Base-by-base conservation (phyloP, 2,797 vertebrate genomes). In the Pantherophis vulpinus region DNA sequence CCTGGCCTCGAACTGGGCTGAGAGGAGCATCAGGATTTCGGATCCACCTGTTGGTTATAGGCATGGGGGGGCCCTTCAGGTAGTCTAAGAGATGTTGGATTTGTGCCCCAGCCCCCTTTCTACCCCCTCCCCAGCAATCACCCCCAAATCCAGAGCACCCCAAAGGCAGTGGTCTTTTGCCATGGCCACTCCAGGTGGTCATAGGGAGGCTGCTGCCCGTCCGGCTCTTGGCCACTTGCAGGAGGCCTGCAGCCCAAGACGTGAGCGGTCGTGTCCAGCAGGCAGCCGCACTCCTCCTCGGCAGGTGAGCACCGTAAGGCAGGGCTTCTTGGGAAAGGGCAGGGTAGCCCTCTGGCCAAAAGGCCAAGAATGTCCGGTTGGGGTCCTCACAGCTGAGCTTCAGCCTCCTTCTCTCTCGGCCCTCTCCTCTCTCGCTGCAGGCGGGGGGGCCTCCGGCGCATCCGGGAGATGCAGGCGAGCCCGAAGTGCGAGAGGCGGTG, bases 391-490 rank as follows among this genome's bases (percentile, higher is more conserved):
- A 25, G 47, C 66, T 63, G 58, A 2, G 56, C 79, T n/a, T 61
- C 90, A 0, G 37, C 54, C 23, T 27, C 86, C 1, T 4, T 12
- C 42, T 42, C 93, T 5, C 86, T 91, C 1, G 27, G 51, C 9
- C 42, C 42, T 58, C 1, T 70, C 86, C n/a, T 51, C 13, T 25
- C 29, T 10, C 13, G 92, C 86, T 3, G 63, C 23, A 1, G 42
- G 14, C 4, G 89, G 0, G 6, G 55, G 12, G 93, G 47, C 11
- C 90, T 55, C 47, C 27, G 87, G 25, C 70, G 66, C 87, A 97
- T 74, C 56, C 95, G 37, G 54, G 93, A 90, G 51, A 94, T 0
- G 70, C 93, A 89, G 2, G 97, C 66, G 0, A 95, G 90, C 27
- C 91, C 92, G 18, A 94, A 88, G 59, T 93, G 90, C 4, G 96